Conservation (phyloP, 2,888 invertebrate genomes). For the Eupithecia abbreviata region DNA sequence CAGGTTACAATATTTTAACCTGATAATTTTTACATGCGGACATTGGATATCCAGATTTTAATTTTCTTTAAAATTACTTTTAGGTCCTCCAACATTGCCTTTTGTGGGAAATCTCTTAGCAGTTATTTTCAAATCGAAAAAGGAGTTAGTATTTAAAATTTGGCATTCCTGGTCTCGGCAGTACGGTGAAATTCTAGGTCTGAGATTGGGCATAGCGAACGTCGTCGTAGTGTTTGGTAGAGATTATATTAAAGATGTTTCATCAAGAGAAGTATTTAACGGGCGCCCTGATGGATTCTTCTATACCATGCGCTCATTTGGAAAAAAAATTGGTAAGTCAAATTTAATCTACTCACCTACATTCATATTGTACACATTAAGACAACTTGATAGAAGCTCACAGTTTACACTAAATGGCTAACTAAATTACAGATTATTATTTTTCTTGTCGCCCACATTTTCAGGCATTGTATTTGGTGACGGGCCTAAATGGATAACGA, state of each 20-base stretch:
- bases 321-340: constrained; percentile 86
- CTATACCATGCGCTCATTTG: constrained; percentile 87
- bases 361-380: neutral
- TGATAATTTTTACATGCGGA: neutral
- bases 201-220: constrained; percentile 85
- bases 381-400: no score
- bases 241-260: constrained; percentile 85
- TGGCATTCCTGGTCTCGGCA: constrained; percentile 83
- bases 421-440: neutral
- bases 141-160: constrained; percentile 77
- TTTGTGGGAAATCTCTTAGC: constrained; percentile 70
- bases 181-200: constrained; percentile 87
- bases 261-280: constrained; percentile 86
- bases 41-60: neutral
- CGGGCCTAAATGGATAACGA: constrained; percentile 85
- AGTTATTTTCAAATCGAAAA: constrained; percentile 59
- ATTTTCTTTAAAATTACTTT: constrained; percentile 41
- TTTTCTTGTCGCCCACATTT: constrained; percentile 32
- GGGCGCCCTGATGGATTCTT: constrained; percentile 89
- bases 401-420: no score
- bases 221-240: constrained; percentile 86
- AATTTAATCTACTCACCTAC: neutral
- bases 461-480: constrained; percentile 88
- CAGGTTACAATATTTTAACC: constrained; percentile 48
- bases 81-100: constrained; percentile 69